A percentile compares a stretch with the other conserved stretches of the same genome.
Conservation (phyloP, 2,113 vertebrate species). For the Poeciliopsis turrubarensis region DNA sequence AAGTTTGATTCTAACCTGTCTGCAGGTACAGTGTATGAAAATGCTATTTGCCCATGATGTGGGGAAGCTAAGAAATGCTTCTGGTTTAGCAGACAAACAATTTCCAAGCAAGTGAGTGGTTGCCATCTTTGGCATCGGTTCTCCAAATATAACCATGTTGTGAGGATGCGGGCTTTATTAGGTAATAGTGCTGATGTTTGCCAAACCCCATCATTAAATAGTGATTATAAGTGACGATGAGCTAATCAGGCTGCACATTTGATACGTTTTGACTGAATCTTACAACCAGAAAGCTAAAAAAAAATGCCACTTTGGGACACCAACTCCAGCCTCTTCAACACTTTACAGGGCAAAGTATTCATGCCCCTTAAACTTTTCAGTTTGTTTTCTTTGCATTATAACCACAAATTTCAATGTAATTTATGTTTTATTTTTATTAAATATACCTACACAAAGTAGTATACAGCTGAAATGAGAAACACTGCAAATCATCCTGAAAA, state of each 20-base stretch:
- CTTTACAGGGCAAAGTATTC: neutral
- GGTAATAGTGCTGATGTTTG: neutral
- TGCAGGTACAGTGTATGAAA: neutral
- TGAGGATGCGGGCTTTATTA: slow-evolving; percentile 16
- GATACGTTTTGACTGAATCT: neutral
- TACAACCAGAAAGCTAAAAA: neutral
- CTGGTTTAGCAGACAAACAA: neutral
- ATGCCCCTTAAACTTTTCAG: too few species aligned
- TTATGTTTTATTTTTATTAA: too few species aligned
- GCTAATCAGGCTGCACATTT: neutral
- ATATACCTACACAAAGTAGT: too few species aligned
- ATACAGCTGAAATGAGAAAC: too few species aligned
- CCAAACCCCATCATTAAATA: slow-evolving; percentile 16
- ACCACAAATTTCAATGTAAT: too few species aligned
- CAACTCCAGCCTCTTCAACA: neutral
- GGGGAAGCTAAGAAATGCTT: neutral
- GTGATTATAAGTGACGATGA: neutral
- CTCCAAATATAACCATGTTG: slow-evolving; percentile 13
- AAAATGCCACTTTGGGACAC: neutral
- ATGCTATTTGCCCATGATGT: neutral
- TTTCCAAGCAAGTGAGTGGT: neutral
- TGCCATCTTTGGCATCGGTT: slow-evolving; percentile 7
- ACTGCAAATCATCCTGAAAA: too few species aligned
- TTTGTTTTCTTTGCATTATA: too few species aligned
- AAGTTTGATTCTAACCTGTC: neutral